These are phyloP conservation scores for Entomobrya proxima DNA, from an alignment of 2,888 invertebrate genomes.

Conservation along the genomic window DNA sequence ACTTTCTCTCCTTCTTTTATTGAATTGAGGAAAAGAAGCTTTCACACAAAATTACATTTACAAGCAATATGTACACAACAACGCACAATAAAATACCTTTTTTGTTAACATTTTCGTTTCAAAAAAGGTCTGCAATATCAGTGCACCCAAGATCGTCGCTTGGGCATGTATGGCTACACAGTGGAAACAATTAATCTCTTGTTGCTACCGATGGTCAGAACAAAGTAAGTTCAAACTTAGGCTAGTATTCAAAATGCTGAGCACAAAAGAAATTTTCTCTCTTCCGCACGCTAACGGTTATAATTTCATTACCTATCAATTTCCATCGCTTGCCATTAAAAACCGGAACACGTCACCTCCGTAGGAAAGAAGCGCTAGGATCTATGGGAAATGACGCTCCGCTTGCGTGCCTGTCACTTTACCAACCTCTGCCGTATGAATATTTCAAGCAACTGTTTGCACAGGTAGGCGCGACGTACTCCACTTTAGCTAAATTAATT, in stretches of 20 bases:
- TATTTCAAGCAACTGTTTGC: slow-evolving; percentile 99
- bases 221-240: slow-evolving; percentile 88
- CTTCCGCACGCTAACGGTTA: no score
- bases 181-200: slow-evolving; percentile 96
- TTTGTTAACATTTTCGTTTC: neutral
- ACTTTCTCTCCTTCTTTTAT: neutral
- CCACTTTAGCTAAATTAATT: neutral
- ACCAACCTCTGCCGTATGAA: slow-evolving; percentile 95
- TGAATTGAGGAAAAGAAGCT: neutral
- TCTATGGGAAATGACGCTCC: slow-evolving; percentile 99
- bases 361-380: slow-evolving; percentile 97
- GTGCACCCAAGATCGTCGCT: slow-evolving; percentile 85
- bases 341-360: neutral
- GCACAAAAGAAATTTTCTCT: no score
- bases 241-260: no score
- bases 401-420: slow-evolving; percentile 95
- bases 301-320: neutral
- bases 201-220: slow-evolving; percentile 96
- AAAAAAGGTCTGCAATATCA: slow-evolving; percentile 60
- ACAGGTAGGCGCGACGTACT: slow-evolving; percentile 81
- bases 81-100: neutral
- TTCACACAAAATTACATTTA: neutral
- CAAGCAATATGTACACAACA: no score
- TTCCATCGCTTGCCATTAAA: neutral
- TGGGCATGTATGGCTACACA: slow-evolving; percentile 95